Percentiles rank a stretch among this genome's conserved stretches.
phyloP scores from a whole-genome alignment of 2,797 vertebrate genomes.

The Coccyzus lansbergi region DNA sequence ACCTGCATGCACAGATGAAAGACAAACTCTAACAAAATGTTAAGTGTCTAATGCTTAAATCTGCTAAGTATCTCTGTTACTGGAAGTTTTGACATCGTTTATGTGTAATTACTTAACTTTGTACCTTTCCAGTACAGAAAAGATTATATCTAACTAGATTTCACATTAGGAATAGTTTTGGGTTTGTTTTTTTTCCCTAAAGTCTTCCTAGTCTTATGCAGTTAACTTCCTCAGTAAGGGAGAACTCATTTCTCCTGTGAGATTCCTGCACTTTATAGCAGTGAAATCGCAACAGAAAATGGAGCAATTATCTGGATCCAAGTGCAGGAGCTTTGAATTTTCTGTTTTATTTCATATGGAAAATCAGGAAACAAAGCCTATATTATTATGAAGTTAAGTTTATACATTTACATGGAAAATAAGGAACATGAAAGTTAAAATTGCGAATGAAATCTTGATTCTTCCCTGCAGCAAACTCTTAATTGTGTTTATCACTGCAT shows the following conservation, averaged over 20 bases:
- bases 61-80: not conserved
- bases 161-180: not conserved
- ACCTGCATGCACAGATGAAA: not conserved
- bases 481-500: constrained; percentile 30
- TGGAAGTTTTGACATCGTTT: not conserved
- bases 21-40: not conserved
- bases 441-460: not conserved
- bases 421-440: constrained; percentile 14
- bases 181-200: not conserved
- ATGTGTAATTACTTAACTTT: not conserved
- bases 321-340: not conserved
- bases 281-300: not conserved
- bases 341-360: constrained; percentile 10
- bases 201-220: not conserved
- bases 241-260: not conserved
- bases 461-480: not conserved
- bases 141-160: not conserved
- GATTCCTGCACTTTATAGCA: not conserved
- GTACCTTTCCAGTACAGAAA: not conserved
- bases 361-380: not conserved
- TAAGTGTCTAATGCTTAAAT: not conserved
- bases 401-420: not conserved
- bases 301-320: not conserved
- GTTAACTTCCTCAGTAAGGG: not conserved
- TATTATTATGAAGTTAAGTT: not conserved